Evolutionary conservation across 2,797 vertebrate genomes (phyloP).

Genomic region (Serranus cabrilla): DNA sequence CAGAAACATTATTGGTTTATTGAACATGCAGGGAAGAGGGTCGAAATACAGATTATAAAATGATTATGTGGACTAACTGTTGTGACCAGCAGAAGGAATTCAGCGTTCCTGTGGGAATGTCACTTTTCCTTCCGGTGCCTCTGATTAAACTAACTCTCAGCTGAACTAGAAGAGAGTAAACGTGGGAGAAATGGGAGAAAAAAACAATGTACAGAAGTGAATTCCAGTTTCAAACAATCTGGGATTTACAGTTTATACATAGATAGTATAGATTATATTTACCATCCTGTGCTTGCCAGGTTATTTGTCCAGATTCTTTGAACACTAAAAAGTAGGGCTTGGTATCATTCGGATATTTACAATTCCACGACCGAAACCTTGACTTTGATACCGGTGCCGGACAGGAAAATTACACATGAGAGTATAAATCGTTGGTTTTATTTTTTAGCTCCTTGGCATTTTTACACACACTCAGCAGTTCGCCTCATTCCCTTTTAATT

Average conservation of each 20-base stretch:
- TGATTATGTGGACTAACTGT: conserved; percentile 27
- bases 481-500: too few species aligned
- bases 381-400: too few species aligned
- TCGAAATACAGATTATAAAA: conserved; percentile 40
- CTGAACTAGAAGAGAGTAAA: conserved; percentile 8
- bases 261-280: neutral
- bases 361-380: too few species aligned
- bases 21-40: conserved; percentile 18
- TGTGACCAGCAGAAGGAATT: conserved; percentile 25
- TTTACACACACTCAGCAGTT: too few species aligned
- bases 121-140: conserved; percentile 9
- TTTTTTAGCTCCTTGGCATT: too few species aligned
- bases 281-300: neutral
- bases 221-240: neutral
- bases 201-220: neutral
- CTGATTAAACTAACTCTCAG: conserved; percentile 13
- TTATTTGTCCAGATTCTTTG: neutral
- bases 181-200: neutral
- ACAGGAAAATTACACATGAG: too few species aligned
- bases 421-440: too few species aligned
- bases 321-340: neutral
- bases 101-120: conserved; percentile 19
- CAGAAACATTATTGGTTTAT: conserved; percentile 35
- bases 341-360: too few species aligned
- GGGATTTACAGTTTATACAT: neutral